phyloP scores from a whole-genome alignment of 2,113 vertebrate genomes.

The Suricata suricatta region DNA sequence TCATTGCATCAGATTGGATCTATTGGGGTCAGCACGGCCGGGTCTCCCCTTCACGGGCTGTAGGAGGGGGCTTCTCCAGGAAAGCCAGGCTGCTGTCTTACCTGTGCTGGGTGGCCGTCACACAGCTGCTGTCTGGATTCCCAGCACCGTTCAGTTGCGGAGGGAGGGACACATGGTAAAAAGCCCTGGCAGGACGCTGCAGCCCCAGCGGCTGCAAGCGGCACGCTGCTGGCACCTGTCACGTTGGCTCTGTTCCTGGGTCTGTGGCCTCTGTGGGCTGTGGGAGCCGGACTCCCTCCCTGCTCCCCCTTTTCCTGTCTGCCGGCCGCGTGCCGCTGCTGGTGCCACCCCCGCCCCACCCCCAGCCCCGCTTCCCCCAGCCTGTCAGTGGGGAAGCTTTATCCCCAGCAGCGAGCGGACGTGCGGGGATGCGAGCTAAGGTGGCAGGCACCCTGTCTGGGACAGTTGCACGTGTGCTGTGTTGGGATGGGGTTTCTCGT shows the following conservation, averaged over 20 bases:
- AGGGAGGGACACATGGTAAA: background rate
- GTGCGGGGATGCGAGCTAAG: fast-evolving
- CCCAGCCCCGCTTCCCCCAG: fast-evolving
- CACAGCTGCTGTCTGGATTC: constrained; percentile 22
- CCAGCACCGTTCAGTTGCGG: background rate
- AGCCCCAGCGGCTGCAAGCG: background rate
- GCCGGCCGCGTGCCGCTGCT: fast-evolving
- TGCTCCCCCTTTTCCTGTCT: background rate
- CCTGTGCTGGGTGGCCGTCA: background rate
- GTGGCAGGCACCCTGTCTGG: fast-evolving
- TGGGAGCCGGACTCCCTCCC: background rate
- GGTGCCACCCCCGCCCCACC: too few species aligned
- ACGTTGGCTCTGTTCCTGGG: constrained; percentile 57
- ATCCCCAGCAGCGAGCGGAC: fast-evolving
- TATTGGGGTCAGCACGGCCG: constrained; percentile 50
- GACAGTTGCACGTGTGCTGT: fast-evolving
- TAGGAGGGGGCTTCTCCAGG: background rate
- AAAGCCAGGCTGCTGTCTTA: background rate
- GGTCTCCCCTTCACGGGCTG: fast-evolving
- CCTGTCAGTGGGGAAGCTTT: background rate
- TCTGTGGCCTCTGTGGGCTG: background rate
- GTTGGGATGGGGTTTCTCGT: background rate
- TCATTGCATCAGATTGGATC: constrained; percentile 38
- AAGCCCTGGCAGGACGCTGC: background rate
- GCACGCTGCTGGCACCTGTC: background rate